Base-by-base conservation (phyloP, 2,888 invertebrate species). In the Ceramica pisi region DNA sequence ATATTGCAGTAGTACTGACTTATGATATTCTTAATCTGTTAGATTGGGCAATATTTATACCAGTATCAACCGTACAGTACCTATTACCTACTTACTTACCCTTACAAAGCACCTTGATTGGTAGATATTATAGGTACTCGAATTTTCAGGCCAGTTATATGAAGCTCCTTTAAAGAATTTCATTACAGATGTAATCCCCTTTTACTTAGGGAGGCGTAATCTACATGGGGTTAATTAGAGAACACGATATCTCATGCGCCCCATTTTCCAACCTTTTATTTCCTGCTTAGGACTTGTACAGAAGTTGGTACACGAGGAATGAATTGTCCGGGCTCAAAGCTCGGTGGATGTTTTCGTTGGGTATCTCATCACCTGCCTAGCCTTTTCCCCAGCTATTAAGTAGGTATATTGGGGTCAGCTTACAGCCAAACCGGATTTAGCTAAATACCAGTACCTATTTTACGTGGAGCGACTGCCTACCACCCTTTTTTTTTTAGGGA, bases 191-290 rank as follows among this genome's bases (percentile, higher is more conserved):
- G 46, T 70, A 69, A 68, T 65, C 59, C 77, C 55, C 50, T 77
- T 77, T 79, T 53, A 66, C 72, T 78, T 53, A 55, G 53, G 63
- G 51, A 50, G 74, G 16, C 41, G 46, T 78, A 71, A 71, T 76
- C 72, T 76, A 41, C 74, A 77, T 67, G 63, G 73, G 73, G 62
- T 79, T 79, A 77, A 77, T 77, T 77, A 77, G 53, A 60, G 55
- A 55, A 60, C 50, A 26, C 73, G 46, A 73, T 77, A 67, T 60
- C 19, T 79, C 72, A 73, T 63, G 62, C 73, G 41, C 55, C 55
- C 50, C 62, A 60, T 79, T 72, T 77, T 77, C 59, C 21, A 41
- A 35, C 78, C 62, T 62, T 62, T 62, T 62, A 48, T 51, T 41
- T 57, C 50, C 26, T 62, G 14, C 41, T 41, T 8, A 41, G 26